phyloP scores from a whole-genome alignment of 2,888 invertebrate genomes.

The Ceriagrion tenellum region DNA sequence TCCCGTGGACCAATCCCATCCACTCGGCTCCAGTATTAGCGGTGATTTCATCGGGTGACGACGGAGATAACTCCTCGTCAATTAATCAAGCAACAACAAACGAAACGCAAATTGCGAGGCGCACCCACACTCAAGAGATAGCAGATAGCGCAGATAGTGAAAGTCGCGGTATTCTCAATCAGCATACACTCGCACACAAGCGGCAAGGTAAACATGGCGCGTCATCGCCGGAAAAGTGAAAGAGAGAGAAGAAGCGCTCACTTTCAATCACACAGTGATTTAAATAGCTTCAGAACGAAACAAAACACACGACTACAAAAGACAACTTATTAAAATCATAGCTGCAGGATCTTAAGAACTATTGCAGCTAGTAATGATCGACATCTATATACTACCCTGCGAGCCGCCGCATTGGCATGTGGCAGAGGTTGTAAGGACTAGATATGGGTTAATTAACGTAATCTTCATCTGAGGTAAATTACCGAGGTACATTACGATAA shows the following conservation, averaged over 20 bases:
- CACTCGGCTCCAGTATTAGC: background rate
- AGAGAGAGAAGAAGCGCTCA: background rate
- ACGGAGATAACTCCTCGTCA: background rate
- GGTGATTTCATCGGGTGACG: background rate
- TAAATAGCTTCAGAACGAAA: no score
- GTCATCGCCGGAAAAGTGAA: background rate
- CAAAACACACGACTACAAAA: no score
- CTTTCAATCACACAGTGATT: no score
- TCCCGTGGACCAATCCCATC: background rate
- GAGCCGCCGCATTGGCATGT: no score
- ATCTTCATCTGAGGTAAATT: no score
- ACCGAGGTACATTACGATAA: no score
- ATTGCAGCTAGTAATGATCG: no score
- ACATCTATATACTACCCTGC: no score
- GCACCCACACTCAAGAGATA: background rate
- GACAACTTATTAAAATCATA: no score
- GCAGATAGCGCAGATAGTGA: background rate
- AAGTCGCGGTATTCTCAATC: background rate
- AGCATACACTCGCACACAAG: background rate
- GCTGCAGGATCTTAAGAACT: no score
- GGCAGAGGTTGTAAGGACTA: no score
- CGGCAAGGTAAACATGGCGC: background rate
- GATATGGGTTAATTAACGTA: no score
- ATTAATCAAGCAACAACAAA: background rate
- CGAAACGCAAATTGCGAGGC: background rate